Conservation (phyloP, 30 jellyfish, hydroid and myxozoan species). For the Aurelia coerulea region DNA sequence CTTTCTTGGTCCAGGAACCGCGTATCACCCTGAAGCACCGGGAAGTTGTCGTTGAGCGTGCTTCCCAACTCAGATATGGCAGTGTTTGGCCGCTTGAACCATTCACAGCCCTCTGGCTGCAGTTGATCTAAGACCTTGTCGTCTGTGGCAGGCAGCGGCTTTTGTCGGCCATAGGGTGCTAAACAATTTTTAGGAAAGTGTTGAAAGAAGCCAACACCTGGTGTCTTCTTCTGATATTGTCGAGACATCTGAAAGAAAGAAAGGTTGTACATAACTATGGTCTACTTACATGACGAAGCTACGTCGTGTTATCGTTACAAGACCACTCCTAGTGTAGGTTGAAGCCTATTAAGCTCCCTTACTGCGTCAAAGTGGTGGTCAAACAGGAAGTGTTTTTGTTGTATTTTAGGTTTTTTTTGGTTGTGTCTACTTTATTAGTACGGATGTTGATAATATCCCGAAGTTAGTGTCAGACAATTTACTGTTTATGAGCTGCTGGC, state of each 20-base stretch:
- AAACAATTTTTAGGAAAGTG: slow-evolving; percentile 12
- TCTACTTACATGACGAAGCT: too few relatives aligned
- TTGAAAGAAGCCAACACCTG: not conserved
- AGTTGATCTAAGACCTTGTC: not conserved
- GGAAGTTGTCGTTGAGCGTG: not conserved
- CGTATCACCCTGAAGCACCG: not conserved
- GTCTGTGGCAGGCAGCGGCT: not conserved
- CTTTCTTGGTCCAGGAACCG: too few relatives aligned
- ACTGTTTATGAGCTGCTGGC: too few relatives aligned
- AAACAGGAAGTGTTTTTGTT: too few relatives aligned
- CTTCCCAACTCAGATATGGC: slow-evolving; percentile 3
- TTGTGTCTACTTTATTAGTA: too few relatives aligned
- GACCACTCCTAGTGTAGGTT: too few relatives aligned
- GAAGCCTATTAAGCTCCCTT: too few relatives aligned
- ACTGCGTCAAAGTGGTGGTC: too few relatives aligned
- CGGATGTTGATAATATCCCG: too few relatives aligned
- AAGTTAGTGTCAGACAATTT: too few relatives aligned
- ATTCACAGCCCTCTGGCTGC: slow-evolving; percentile 13
- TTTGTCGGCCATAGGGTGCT: not conserved
- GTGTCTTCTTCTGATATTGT: not conserved
- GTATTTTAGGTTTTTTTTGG: too few relatives aligned
- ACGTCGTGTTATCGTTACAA: too few relatives aligned
- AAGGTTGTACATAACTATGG: not conserved
- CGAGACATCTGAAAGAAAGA: not conserved
- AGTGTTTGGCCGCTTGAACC: not conserved